A percentile compares a stretch with the other conserved stretches of the same genome.
Conservation (phyloP, 2,113 vertebrate species). For the Poeciliopsis occidentalis region DNA sequence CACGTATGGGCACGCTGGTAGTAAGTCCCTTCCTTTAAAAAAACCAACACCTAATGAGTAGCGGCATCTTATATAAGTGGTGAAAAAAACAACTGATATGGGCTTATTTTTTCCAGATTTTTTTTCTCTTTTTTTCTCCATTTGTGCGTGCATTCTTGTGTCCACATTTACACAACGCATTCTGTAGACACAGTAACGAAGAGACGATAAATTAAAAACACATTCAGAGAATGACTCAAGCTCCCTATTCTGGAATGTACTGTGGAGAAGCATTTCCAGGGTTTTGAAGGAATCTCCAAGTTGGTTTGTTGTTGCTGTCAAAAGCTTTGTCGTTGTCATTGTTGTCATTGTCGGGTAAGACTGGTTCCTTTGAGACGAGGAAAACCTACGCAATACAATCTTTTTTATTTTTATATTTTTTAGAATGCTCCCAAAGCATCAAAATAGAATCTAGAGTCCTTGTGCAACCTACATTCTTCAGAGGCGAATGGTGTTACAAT, state of each 20-base stretch:
- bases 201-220: slow-evolving; percentile 72
- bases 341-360: slow-evolving; percentile 25
- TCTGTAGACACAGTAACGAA: slow-evolving; percentile 72
- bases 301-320: slow-evolving; percentile 60
- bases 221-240: slow-evolving; percentile 80
- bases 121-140: slow-evolving; percentile 54
- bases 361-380: slow-evolving; percentile 64
- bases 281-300: slow-evolving; percentile 46
- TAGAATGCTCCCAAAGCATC: slow-evolving; percentile 54
- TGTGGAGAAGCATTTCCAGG: slow-evolving; percentile 79
- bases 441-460: slow-evolving; percentile 65
- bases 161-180: slow-evolving; percentile 80
- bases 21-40: slow-evolving; percentile 60
- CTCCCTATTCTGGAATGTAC: slow-evolving; percentile 86
- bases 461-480: slow-evolving; percentile 54
- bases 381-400: slow-evolving; percentile 74
- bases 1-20: slow-evolving; percentile 77
- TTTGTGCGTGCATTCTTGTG: slow-evolving; percentile 75
- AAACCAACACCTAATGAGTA: slow-evolving; percentile 77
- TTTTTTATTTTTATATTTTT: slow-evolving; percentile 19
- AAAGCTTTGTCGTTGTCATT: slow-evolving; percentile 45
- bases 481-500: slow-evolving; percentile 36
- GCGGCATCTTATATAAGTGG: slow-evolving; percentile 80
- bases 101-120: slow-evolving; percentile 11
- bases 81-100: slow-evolving; percentile 64